A percentile compares a stretch with the other conserved stretches of the same genome.
These are phyloP conservation scores for Vidua chalybeata DNA, from an alignment of 2,113 vertebrate species.

Conservation along the genomic window DNA sequence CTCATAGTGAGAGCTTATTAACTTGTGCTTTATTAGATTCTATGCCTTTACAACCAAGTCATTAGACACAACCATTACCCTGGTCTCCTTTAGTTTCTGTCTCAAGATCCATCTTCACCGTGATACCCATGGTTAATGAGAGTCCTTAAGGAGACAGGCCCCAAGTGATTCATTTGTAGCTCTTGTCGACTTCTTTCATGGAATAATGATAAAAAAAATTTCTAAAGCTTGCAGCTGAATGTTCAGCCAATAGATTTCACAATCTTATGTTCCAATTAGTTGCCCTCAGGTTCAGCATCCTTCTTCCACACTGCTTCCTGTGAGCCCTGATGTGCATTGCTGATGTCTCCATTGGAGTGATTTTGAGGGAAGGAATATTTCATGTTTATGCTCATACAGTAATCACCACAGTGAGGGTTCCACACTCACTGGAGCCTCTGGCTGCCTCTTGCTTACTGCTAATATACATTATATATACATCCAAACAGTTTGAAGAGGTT, in stretches of 20 bases:
- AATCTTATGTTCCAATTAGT: background rate
- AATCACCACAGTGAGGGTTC: background rate
- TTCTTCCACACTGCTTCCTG: background rate
- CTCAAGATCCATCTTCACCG: background rate
- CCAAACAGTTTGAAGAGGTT: background rate
- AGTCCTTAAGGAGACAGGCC: slow-evolving; percentile 32
- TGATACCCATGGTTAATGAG: background rate
- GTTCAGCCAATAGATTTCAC: background rate
- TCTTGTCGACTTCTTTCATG: background rate
- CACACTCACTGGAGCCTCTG: background rate
- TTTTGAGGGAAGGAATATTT: background rate
- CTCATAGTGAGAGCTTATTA: slow-evolving; percentile 40
- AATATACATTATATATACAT: background rate
- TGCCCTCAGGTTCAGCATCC: background rate
- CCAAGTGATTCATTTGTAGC: slow-evolving; percentile 16
- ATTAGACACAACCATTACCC: slow-evolving; percentile 43
- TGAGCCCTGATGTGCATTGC: background rate
- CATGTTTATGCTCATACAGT: background rate
- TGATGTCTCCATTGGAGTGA: background rate
- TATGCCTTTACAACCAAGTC: slow-evolving; percentile 27
- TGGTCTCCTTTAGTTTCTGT: background rate
- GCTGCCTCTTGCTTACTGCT: background rate
- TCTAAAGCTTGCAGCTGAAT: background rate
- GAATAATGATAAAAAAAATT: background rate
- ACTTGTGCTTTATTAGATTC: slow-evolving; percentile 35